Evolutionary conservation across 2,113 vertebrate species (phyloP), one percentile per base, ranked within the genome.

Genomic region (Poeciliopsis retropinna): DNA sequence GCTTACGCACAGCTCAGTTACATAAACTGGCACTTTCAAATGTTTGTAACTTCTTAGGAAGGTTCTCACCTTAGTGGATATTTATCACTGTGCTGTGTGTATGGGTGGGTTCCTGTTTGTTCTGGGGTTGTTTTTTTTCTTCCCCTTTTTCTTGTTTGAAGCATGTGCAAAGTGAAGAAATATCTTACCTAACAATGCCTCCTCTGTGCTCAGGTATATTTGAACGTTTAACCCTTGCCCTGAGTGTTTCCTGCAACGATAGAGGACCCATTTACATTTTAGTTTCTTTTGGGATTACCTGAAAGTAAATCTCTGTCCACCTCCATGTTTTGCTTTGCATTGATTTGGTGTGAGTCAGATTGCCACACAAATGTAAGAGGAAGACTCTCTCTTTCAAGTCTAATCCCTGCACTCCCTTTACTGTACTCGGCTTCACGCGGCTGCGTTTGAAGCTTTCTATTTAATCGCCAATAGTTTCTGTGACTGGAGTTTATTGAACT

Each of bases 401-500:
- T 9, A 57, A 57, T n/a, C 51, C 22, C 8, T n/a, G 51, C 17
- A 57, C 51, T 57, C 51, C 22, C 51, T 57, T 57, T 25, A 57
- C 51, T 57, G 3, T 9, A n/a, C 17, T 10, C 5, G 14, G 25
- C 51, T 57, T 57, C 3, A 57, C 19, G 10, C 3, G 25, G 2
- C 6, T 9, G 19, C 14, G 25, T 34, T 60, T 67, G 34, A 30
- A 39, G 41, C 29, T 8, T 29, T 22, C 4, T 17, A 62, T 73
- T 61, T 22, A 14, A 3, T 67, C n/a, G 25, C 51, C 61, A 64
- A 41, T 32, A 72, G 76, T 82, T 64, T 47, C 47, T 71, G 27
- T 66, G 11, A 75, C 64, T 6, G 4, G 5, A 5, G 65, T 73
- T 71, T 15, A 76, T 60, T 66, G 10, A 41, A 63, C 67, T 60